Base-by-base conservation (phyloP, 2,113 vertebrate species). In the Chaetodon auriga region DNA sequence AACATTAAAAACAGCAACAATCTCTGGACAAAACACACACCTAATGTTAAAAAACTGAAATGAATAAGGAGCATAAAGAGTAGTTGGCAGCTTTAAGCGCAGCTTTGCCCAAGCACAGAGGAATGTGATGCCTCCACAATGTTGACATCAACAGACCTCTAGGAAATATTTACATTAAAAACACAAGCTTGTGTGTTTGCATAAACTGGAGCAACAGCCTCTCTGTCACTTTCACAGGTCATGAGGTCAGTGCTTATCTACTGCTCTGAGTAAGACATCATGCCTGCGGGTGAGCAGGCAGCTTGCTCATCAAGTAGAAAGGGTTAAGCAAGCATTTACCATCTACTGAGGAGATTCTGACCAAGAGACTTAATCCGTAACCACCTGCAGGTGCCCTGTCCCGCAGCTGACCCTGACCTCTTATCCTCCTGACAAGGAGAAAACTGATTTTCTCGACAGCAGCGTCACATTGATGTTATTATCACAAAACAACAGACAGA, bases 121-220 rank as follows among this genome's bases (percentile, higher is more conserved):
- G 14, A 72, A 36, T 16, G n/a, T 65, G 48, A 49, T 41, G 18
- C 54, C 5, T 58, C 16, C 16, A 73, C 68, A 70, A 65, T 10
- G 25, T 16, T 78, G 35, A 86, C 64, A 87, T 62, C 36, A 64
- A 38, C 4, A 78, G 38, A 58, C 41, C 13, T 49, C 68, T 41
- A 64, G 65, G n/a, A 51, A 75, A 70, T 79, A 90, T 90, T 92
- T 85, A 51, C 25, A 88, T 65, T 76, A 65, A 80, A 93, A 93
- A 90, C 75, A 92, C 4, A 43, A 77, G 51, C 58, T 41, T 81
- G 41, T 62, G 23, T 68, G 58, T 72, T 88, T 85, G 81, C 60
- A 90, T 76, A 70, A 88, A 78, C 69, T 79, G 54, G 71, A 86
- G 78, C 68, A 87, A 72, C 68, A 63, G 49, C 77, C 82, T 80